A percentile compares a stretch with the other conserved stretches of the same genome.
Evolutionary conservation across 2,888 invertebrate genomes (phyloP).

Genomic region (Pyrgus malvae): DNA sequence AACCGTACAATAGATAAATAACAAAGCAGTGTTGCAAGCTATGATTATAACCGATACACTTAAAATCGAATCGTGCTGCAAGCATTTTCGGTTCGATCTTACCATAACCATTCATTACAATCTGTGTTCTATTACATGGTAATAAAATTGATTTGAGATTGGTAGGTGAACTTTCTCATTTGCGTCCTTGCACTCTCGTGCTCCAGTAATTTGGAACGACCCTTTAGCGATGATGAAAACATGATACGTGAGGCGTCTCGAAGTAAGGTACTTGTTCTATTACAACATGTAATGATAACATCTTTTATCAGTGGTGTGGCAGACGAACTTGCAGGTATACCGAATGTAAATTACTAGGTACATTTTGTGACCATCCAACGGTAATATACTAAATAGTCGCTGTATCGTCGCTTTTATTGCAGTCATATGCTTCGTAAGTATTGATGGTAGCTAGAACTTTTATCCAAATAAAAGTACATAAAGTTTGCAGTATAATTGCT

Average conservation of each 20-base stretch:
- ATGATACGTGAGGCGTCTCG: constrained; percentile 49
- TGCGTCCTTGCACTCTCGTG: constrained; percentile 27
- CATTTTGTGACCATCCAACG: too few relatives aligned
- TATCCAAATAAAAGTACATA: too few relatives aligned
- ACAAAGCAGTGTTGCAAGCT: constrained; percentile 46
- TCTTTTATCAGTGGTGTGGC: too few relatives aligned
- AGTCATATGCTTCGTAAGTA: too few relatives aligned
- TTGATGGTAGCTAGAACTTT: too few relatives aligned
- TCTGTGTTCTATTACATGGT: constrained; percentile 12
- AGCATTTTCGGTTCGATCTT: constrained; percentile 14
- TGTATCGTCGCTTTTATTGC: too few relatives aligned
- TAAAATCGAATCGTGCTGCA: constrained; percentile 41
- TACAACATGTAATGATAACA: neutral
- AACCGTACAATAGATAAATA: constrained; percentile 46
- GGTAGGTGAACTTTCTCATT: constrained; percentile 17
- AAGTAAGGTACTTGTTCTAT: constrained; percentile 6
- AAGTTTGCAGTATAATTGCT: too few relatives aligned
- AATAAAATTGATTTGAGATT: constrained; percentile 25
- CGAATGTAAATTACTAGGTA: too few relatives aligned
- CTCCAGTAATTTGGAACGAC: constrained; percentile 23
- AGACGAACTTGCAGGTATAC: too few relatives aligned
- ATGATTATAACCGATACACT: constrained; percentile 48
- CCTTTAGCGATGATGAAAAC: constrained; percentile 55
- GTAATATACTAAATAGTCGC: too few relatives aligned
- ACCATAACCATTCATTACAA: constrained; percentile 9